Percentiles rank a stretch among this genome's conserved stretches.
Conservation (phyloP, 2,797 vertebrate genomes). For the Alcedo quadribrachys region DNA sequence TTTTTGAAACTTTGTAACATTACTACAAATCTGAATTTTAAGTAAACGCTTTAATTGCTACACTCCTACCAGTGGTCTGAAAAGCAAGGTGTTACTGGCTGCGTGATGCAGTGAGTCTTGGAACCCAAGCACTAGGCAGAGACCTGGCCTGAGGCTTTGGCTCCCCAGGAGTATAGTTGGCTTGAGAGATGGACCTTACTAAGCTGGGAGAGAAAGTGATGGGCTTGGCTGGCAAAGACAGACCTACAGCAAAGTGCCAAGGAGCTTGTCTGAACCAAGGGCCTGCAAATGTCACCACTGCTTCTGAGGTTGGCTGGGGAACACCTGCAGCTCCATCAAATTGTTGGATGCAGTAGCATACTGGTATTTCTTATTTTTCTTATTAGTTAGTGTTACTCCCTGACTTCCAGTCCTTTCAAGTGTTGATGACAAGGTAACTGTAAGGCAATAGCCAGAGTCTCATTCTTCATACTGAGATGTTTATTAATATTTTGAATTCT, state of each 20-base stretch:
- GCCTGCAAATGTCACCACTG: not conserved
- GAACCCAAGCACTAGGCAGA: accelerated
- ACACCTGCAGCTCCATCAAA: accelerated
- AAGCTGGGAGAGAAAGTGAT: not conserved
- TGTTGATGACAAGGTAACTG: not conserved
- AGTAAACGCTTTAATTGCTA: not conserved
- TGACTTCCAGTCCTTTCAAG: not conserved
- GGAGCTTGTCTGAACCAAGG: not conserved
- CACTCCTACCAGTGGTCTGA: not conserved
- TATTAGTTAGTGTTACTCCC: not conserved
- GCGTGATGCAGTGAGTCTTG: not conserved
- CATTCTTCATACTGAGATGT: not conserved
- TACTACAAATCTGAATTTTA: not conserved
- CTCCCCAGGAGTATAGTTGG: accelerated
- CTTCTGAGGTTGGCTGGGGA: not conserved
- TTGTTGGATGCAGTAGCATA: not conserved
- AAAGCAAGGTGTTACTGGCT: not conserved
- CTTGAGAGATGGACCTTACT: not conserved
- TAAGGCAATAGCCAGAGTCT: not conserved
- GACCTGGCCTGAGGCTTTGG: not conserved
- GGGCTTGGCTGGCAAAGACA: not conserved
- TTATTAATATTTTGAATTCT: not conserved
- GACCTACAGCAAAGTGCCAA: not conserved
- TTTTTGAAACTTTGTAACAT: not conserved
- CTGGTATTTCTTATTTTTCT: not conserved